phyloP scores from a whole-genome alignment of 1,140 invertebrate genomes.

The Ladona fulva region DNA sequence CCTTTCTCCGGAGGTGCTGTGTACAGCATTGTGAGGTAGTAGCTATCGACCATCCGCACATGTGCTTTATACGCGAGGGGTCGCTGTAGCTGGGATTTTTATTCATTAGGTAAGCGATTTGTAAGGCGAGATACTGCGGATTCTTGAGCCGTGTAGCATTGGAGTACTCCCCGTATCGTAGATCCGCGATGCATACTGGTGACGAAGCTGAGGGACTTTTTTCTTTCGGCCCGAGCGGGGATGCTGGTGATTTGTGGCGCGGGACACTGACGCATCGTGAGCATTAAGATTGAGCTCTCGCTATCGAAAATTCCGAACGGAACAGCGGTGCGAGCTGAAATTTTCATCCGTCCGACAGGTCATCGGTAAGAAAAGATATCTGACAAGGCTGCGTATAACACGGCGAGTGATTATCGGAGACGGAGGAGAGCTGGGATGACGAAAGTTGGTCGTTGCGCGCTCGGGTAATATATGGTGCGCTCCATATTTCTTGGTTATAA shows the following conservation, averaged over 20 bases:
- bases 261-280: neutral
- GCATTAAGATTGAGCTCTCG: neutral
- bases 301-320: neutral
- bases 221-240: too few relatives aligned
- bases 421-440: neutral
- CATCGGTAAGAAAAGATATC: neutral
- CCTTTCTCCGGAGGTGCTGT: neutral
- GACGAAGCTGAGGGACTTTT: too few relatives aligned
- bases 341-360: neutral
- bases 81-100: neutral
- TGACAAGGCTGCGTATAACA: neutral
- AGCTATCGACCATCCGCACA: neutral
- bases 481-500: too few relatives aligned
- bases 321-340: neutral
- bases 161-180: neutral
- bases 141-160: neutral
- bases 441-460: too few relatives aligned
- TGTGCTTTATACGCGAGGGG: neutral
- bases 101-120: neutral
- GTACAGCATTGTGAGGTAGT: neutral
- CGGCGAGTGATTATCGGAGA: neutral
- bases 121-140: neutral
- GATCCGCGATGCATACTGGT: too few relatives aligned
- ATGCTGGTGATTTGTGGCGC: neutral
- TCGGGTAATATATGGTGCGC: too few relatives aligned